Percentiles rank a stretch among this genome's conserved stretches.
Evolutionary conservation across 2,113 vertebrate species (phyloP).

Genomic region (Tupaia chinensis): DNA sequence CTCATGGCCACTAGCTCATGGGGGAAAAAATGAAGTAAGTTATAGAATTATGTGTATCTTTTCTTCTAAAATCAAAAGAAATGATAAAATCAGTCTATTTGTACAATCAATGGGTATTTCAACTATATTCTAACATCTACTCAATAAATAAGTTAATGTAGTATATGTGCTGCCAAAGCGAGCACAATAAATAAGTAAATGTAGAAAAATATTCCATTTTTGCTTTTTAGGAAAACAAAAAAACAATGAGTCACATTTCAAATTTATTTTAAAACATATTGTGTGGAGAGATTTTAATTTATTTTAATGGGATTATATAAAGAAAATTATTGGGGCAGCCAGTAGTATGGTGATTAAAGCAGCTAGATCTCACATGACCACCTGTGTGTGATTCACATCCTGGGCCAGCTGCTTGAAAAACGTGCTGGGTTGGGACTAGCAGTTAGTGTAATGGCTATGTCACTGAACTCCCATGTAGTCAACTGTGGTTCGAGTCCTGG

Average conservation of each 20-base stretch:
- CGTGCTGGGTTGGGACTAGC: too few relatives aligned
- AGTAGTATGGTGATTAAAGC: too few relatives aligned
- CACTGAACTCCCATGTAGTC: too few relatives aligned
- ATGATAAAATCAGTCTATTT: background rate
- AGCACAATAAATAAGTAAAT: background rate
- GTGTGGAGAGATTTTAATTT: background rate
- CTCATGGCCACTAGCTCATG: background rate
- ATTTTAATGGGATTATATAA: background rate
- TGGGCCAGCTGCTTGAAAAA: too few relatives aligned
- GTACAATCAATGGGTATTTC: background rate
- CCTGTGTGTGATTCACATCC: too few relatives aligned
- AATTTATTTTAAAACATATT: background rate
- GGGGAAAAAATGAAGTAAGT: background rate
- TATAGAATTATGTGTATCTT: background rate
- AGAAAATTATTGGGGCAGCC: background rate
- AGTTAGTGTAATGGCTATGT: too few relatives aligned
- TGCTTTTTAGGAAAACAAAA: background rate
- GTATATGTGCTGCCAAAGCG: background rate
- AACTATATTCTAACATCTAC: background rate
- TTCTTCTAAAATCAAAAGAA: background rate
- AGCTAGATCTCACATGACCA: too few relatives aligned
- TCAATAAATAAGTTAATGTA: background rate
- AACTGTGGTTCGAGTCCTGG: too few relatives aligned
- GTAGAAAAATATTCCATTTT: background rate
- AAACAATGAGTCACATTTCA: background rate